These are phyloP conservation scores for Nannobrachium achirus DNA, from an alignment of 2,113 vertebrate genomes.

Conservation along the genomic window DNA sequence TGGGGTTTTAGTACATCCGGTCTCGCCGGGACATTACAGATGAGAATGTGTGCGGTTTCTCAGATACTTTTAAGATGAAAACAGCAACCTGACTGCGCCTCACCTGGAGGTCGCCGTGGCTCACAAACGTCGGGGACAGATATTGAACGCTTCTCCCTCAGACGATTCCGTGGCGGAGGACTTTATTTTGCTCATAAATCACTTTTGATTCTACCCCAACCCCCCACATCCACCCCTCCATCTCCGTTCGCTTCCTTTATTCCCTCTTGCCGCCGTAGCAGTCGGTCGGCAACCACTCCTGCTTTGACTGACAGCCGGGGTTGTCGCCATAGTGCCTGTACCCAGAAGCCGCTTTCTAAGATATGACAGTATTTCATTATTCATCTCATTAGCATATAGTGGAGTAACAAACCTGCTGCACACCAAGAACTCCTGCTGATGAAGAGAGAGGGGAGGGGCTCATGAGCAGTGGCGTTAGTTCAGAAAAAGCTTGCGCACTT, in stretches of 20 bases:
- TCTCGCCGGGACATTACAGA: slow-evolving; percentile 26
- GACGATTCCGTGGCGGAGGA: background rate
- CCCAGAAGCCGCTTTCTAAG: slow-evolving; percentile 16
- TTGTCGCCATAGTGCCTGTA: slow-evolving; percentile 15
- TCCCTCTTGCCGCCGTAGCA: no score
- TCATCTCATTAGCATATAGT: slow-evolving; percentile 13
- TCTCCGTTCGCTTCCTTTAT: background rate
- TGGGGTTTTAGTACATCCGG: slow-evolving; percentile 50
- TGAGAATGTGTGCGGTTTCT: slow-evolving; percentile 55
- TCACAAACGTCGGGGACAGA: background rate
- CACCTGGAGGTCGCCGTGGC: slow-evolving; percentile 35
- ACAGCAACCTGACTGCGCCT: slow-evolving; percentile 57
- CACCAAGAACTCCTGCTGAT: background rate
- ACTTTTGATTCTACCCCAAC: background rate
- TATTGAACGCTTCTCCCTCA: background rate
- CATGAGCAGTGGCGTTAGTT: no score
- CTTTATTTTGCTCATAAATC: background rate
- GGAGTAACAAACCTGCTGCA: background rate
- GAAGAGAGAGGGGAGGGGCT: no score
- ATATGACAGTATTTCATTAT: slow-evolving; percentile 29
- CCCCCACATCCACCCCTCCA: background rate
- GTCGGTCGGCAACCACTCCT: slow-evolving; percentile 9
- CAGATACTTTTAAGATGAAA: slow-evolving; percentile 35
- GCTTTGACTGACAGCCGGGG: slow-evolving; percentile 45
- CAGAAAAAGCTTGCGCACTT: no score